Evolutionary conservation across 2,113 vertebrate species (phyloP).

Genomic region (Scolopax mira): DNA sequence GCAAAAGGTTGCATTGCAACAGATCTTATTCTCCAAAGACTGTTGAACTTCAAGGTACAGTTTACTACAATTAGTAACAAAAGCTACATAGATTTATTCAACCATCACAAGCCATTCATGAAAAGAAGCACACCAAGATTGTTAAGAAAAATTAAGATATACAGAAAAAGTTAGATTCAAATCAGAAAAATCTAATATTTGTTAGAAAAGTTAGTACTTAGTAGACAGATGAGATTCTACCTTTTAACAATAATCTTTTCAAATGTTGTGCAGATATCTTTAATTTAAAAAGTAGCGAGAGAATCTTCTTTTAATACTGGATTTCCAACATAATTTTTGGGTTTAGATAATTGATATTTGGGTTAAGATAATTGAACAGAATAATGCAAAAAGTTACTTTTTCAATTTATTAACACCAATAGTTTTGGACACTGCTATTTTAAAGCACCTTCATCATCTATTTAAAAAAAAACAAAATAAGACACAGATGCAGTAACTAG

Average conservation of each 20-base stretch:
- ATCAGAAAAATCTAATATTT: constrained; percentile 41
- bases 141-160: constrained; percentile 36
- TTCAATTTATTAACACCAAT: neutral
- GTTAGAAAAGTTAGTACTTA: constrained; percentile 63
- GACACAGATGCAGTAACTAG: neutral
- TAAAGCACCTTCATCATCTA: constrained; percentile 28
- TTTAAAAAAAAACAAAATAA: neutral
- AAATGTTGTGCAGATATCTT: constrained; percentile 56
- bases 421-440: neutral
- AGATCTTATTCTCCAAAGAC: neutral
- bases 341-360: neutral
- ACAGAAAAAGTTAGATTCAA: constrained; percentile 30
- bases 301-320: neutral
- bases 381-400: neutral
- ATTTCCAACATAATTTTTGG: neutral
- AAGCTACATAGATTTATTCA: constrained; percentile 2
- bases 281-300: constrained; percentile 4
- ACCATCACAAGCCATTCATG: constrained; percentile 61
- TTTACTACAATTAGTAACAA: constrained; percentile 41
- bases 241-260: constrained; percentile 62
- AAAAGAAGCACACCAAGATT: constrained; percentile 46
- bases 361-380: neutral
- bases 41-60: neutral
- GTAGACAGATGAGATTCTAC: constrained; percentile 76
- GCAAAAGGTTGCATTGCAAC: neutral